Base-by-base conservation (phyloP, 2,888 invertebrate species). In the Mycalesis mineus region DNA sequence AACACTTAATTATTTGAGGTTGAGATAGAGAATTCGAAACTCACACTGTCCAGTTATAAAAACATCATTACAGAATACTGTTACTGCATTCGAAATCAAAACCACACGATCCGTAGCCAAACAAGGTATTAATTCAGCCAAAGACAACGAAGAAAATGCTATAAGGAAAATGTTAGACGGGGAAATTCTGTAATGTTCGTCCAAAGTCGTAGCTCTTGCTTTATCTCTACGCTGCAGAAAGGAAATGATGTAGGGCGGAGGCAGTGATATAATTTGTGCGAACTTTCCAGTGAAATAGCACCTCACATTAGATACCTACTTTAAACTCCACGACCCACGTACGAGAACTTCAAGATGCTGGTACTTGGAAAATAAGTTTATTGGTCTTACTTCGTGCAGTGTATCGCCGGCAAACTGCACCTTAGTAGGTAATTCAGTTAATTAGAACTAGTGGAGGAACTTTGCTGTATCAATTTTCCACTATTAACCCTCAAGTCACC, bases 321-420 rank as follows among this genome's bases (percentile, higher is more conserved):
- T n/a, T n/a, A n/a, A n/a, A n/a, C n/a, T n/a, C n/a, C n/a, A n/a
- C n/a, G 22, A 2, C 5, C 22, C 22, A 4, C 22, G 22, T 22
- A 22, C 22, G 5, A 22, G 22, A 22, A 22, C 22, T 22, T 2
- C 22, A 22, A 47, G 31, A 6, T 22, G 15, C 13, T 4, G 29
- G 45, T 29, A 50, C 8, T 39, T 50, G 50, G 50, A 39, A 39
- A 28, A 50, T 39, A 50, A 50, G 13, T 50, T 49, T 45, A 31
- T 45, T 45, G 45, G 31, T 14, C 31, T 14, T 9, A 31, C 45
- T 47, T 47, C 4, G 14, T 31, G 8, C 11, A n/a, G 13, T 13
- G 31, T 45, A 45, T 47, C 1, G 36, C 17, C 14, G 7, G 9
- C 28, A 40, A 50, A 50, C 50, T 50, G 49, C 22, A 39, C 8